Evolutionary conservation across 2,113 vertebrate species (phyloP), one percentile per base, ranked within the genome.

Genomic region (Geococcyx californianus): DNA sequence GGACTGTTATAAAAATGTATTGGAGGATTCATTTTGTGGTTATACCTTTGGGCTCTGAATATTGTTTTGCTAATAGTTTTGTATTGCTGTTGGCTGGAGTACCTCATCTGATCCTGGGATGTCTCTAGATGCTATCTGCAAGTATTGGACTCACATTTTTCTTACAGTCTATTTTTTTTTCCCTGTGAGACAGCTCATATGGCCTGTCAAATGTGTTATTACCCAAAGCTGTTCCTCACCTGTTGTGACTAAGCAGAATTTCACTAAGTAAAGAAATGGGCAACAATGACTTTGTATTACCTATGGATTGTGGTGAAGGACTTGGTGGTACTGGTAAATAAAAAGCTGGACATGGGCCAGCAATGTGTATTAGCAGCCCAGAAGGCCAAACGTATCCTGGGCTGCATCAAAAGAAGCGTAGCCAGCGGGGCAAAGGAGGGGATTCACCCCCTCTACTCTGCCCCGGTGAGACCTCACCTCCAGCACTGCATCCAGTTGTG

Each of bases 371-470:
- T 15, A 1, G 6, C 51, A 47, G 20, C 36, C 47, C n/a, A 63
- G 47, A 47, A 62, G 6, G 28, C 14, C 18, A 77, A 1, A 3
- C 0, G 0, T 25, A 3, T 68, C 25, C 33, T 47, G 42, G 14
- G 19, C 14, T 83, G 31, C 13, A 14, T 36, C 12, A 44, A 36
- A 67, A 82, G 31, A 11, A 78, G 1, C 2, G 2, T 25, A 19
- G 3, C 21, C 42, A 85, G 40, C 28, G n/a, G 56, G 5, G 36
- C 0, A 0, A 79, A 18, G 31, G 7, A 84, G 56, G n/a, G 4
- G 13, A 55, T 79, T 67, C 33, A 80, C 3, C 3, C 63, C 8
- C 23, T 68, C 23, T 63, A 6, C 34, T 89, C n/a, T 1, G 2
- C 25, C 55, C 63, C 67, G 0, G 4, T 74, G 40, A 74, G 67